A percentile compares a stretch with the other conserved stretches of the same genome.
phyloP scores from a whole-genome alignment of 2,113 vertebrate species.

The Pterocles orientalis region DNA sequence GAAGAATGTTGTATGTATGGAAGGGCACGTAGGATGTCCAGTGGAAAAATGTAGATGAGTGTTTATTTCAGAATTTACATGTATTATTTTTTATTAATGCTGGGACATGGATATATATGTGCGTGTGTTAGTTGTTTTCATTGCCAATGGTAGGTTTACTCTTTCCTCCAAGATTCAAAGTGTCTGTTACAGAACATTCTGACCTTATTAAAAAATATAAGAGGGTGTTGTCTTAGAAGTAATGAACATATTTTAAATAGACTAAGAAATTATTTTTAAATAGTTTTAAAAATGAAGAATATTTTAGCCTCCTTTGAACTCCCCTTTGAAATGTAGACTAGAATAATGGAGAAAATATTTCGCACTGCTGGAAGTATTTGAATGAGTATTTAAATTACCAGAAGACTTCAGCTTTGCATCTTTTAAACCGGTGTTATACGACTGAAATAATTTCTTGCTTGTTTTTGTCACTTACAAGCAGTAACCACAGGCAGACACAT shows the following conservation, averaged over 20 bases:
- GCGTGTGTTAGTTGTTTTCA: background rate
- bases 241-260: background rate
- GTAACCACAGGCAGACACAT: constrained; percentile 43
- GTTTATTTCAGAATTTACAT: background rate
- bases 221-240: background rate
- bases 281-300: background rate
- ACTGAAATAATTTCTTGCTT: background rate
- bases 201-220: background rate
- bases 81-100: background rate
- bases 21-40: background rate
- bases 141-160: background rate
- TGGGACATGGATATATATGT: background rate
- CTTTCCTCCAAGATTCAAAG: background rate
- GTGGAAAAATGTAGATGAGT: background rate
- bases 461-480: constrained; percentile 15
- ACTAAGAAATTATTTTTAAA: background rate
- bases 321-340: background rate
- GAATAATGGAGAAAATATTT: background rate
- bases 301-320: background rate
- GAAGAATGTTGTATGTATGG: background rate
- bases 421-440: background rate
- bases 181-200: background rate
- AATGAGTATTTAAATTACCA: background rate
- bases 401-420: background rate
- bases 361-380: background rate